Conservation (phyloP, 37 sponge, comb jelly and placozoan species). For the Diacarnus erythraeanus region DNA sequence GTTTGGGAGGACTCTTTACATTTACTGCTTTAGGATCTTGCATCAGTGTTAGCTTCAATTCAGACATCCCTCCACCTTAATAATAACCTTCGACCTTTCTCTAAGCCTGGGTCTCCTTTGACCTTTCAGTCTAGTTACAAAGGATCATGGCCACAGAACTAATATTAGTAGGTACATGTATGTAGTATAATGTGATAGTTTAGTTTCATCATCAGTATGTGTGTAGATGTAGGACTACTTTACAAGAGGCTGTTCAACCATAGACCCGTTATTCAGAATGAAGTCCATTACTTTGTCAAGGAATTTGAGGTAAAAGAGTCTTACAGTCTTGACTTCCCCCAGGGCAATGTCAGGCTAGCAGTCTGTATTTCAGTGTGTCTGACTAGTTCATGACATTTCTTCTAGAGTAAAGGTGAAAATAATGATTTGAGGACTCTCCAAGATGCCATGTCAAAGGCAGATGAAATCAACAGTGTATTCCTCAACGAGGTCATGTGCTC, state of each 20-base stretch:
- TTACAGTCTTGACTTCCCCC: neutral
- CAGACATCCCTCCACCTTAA: neutral
- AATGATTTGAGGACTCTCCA: slow-evolving; percentile 41
- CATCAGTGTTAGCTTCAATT: slow-evolving; percentile 1
- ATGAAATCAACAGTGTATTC: slow-evolving; percentile 49
- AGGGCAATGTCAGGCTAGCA: no score
- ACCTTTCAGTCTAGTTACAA: neutral
- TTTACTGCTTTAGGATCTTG: neutral
- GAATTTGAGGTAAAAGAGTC: slow-evolving; percentile 69
- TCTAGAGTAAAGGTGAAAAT: slow-evolving; percentile 43
- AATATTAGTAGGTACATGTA: slow-evolving; percentile 48
- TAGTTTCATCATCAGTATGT: neutral
- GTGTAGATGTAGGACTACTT: slow-evolving; percentile 55
- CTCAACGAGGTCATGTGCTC: slow-evolving; percentile 38
- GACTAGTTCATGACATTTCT: no score
- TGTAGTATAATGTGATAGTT: neutral
- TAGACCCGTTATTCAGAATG: slow-evolving; percentile 64
- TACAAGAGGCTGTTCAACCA: slow-evolving; percentile 71
- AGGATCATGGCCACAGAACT: slow-evolving; percentile 49
- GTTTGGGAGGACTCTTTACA: neutral
- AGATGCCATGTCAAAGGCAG: slow-evolving; percentile 36
- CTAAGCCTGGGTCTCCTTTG: neutral
- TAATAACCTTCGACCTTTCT: neutral
- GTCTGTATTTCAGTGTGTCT: neutral
- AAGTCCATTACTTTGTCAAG: slow-evolving; percentile 71